phyloP scores from a whole-genome alignment of 2,113 vertebrate species.

The Mormoops blainvillei region DNA sequence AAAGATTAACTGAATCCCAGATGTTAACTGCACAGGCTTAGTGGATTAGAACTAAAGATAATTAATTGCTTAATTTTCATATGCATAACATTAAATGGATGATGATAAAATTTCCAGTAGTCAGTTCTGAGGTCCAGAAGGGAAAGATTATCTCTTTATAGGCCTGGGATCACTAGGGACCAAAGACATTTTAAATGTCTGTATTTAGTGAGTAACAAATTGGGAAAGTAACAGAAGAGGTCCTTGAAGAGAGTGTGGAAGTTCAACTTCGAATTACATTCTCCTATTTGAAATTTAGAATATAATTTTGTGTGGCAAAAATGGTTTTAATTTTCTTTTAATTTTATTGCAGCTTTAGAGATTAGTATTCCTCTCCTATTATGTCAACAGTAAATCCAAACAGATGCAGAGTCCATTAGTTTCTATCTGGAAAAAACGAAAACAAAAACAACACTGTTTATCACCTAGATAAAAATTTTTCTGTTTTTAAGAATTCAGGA shows the following conservation, averaged over 20 bases:
- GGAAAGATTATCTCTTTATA: conserved; percentile 69
- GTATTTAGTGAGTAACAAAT: conserved; percentile 54
- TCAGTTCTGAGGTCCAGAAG: conserved; percentile 66
- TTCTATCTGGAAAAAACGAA: conserved; percentile 14
- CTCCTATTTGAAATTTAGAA: conserved; percentile 43
- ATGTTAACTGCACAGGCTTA: conserved; percentile 78
- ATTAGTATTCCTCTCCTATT: conserved; percentile 36
- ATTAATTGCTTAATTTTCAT: conserved; percentile 83
- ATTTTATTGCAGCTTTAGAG: conserved; percentile 53
- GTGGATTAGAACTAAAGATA: conserved; percentile 83
- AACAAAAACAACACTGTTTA: conserved; percentile 4
- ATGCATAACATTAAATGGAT: conserved; percentile 70
- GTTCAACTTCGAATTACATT: conserved; percentile 49
- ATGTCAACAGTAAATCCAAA: conserved; percentile 51
- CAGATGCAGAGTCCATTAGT: conserved; percentile 44
- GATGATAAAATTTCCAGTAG: conserved; percentile 74
- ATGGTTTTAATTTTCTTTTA: background rate
- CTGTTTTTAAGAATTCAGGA: conserved; percentile 48
- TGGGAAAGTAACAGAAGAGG: conserved; percentile 38
- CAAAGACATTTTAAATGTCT: conserved; percentile 70
- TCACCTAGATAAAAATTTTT: conserved; percentile 47
- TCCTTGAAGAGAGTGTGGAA: background rate
- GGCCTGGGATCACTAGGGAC: conserved; percentile 52
- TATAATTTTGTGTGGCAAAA: conserved; percentile 33
- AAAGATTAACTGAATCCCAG: conserved; percentile 77